Conservation (phyloP, 2,888 invertebrate genomes). For the Lasioglossum malachurum region DNA sequence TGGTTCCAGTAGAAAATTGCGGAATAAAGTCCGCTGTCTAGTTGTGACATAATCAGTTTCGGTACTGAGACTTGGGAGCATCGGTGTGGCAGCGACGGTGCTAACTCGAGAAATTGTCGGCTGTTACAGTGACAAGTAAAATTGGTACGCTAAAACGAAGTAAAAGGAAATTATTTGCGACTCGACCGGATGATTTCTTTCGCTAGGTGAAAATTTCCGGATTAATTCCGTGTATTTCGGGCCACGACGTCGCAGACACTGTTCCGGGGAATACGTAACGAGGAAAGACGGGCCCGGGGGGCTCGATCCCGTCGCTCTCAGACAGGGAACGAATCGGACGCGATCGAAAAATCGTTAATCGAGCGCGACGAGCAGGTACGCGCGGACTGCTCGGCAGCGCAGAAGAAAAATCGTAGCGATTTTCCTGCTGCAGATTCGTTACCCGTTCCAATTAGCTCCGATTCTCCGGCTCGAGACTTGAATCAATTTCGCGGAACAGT, state of each 20-base stretch:
- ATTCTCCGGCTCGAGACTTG: slow-evolving; percentile 73
- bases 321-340: slow-evolving; percentile 35
- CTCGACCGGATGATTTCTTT: background rate
- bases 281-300: slow-evolving; percentile 3
- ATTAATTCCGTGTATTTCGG: slow-evolving; percentile 1
- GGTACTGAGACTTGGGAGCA: background rate
- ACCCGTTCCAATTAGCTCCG: slow-evolving; percentile 74
- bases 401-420: slow-evolving; percentile 66
- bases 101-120: background rate
- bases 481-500: slow-evolving; percentile 78
- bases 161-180: background rate
- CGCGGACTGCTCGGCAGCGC: slow-evolving; percentile 37
- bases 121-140: background rate
- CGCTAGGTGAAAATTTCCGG: background rate
- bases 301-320: slow-evolving; percentile 18
- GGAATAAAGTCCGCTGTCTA: background rate
- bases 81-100: background rate
- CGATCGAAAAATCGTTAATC: slow-evolving; percentile 44
- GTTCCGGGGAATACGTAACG: slow-evolving; percentile 17
- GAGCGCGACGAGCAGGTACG: slow-evolving; percentile 30
- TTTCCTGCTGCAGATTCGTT: slow-evolving; percentile 70
- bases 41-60: background rate
- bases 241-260: background rate
- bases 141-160: background rate
- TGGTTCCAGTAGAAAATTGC: no score